Conservation (phyloP, 2,113 vertebrate species). For the Butastur rufipennis region DNA sequence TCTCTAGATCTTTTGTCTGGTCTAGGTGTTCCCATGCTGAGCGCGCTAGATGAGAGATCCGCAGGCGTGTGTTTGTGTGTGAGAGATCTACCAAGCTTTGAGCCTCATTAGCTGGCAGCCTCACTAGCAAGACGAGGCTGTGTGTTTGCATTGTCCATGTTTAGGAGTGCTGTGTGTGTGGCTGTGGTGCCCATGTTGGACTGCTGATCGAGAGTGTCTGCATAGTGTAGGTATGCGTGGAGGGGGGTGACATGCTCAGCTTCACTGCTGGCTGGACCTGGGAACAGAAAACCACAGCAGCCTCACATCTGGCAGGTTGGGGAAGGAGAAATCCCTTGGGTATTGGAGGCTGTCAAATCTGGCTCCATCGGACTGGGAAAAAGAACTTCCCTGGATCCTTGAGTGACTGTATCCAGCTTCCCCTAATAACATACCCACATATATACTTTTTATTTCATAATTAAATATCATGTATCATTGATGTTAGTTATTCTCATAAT, state of each 20-base stretch:
- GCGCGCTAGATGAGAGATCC: not conserved
- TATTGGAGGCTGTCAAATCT: not conserved
- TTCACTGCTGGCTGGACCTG: not conserved
- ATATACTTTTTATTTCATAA: not conserved
- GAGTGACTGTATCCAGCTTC: not conserved
- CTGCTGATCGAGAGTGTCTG: not conserved
- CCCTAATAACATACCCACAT: not conserved
- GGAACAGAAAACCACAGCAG: not conserved
- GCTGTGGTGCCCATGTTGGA: not conserved
- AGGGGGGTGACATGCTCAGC: not conserved
- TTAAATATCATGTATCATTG: not conserved
- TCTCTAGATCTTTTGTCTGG: not conserved
- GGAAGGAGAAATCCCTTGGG: not conserved
- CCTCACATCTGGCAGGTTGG: not conserved
- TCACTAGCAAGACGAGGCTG: not conserved
- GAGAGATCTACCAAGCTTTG: not conserved
- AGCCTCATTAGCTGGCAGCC: not conserved
- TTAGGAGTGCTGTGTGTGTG: not conserved
- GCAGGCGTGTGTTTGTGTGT: not conserved
- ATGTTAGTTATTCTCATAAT: not conserved
- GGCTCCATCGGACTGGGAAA: not conserved
- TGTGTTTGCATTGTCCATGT: not conserved
- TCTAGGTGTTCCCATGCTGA: not conserved
- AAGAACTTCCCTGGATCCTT: not conserved
- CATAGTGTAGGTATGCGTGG: rapidly evolving